Evolutionary conservation across 2,888 invertebrate species (phyloP).

Genomic region (Scelioninae gen. 2): DNA sequence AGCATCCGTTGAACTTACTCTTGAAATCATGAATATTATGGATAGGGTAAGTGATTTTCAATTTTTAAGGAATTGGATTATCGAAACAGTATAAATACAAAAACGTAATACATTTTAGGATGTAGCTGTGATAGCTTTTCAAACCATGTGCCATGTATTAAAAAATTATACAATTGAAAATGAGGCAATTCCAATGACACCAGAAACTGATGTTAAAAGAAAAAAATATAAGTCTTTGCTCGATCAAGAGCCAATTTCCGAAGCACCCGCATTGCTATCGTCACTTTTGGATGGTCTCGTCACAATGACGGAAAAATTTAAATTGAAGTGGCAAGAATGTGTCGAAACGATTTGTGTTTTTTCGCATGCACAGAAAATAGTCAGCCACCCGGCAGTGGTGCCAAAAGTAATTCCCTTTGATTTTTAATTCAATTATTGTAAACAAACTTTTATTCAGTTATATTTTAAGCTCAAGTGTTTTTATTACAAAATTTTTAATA

Average conservation of each 20-base stretch:
- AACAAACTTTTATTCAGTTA: too few species aligned
- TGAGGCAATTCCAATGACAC: conserved; percentile 1
- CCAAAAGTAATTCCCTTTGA: conserved; percentile 75
- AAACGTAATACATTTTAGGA: conserved; percentile 64
- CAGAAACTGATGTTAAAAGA: conserved; percentile 47
- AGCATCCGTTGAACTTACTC: conserved; percentile 75
- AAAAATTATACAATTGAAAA: conserved; percentile 68
- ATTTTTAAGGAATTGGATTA: too few species aligned
- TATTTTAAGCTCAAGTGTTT: too few species aligned
- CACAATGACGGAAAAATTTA: conserved; percentile 81
- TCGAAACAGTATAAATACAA: not conserved
- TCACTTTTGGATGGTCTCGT: conserved; percentile 82
- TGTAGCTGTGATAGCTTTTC: conserved; percentile 72
- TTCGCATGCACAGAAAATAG: conserved; percentile 76
- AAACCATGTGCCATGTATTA: conserved; percentile 71
- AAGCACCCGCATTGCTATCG: conserved; percentile 78
- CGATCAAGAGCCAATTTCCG: conserved; percentile 74
- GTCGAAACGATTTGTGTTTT: conserved; percentile 84
- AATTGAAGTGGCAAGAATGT: conserved; percentile 87
- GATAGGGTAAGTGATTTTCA: conserved; percentile 63
- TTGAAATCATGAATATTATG: conserved; percentile 77
- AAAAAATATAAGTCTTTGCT: conserved; percentile 64
- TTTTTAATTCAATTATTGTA: too few species aligned
- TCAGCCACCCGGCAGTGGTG: conserved; percentile 77
- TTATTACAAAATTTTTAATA: too few species aligned